Conservation (phyloP, 2,797 vertebrate genomes). For the Coilia nasus region DNA sequence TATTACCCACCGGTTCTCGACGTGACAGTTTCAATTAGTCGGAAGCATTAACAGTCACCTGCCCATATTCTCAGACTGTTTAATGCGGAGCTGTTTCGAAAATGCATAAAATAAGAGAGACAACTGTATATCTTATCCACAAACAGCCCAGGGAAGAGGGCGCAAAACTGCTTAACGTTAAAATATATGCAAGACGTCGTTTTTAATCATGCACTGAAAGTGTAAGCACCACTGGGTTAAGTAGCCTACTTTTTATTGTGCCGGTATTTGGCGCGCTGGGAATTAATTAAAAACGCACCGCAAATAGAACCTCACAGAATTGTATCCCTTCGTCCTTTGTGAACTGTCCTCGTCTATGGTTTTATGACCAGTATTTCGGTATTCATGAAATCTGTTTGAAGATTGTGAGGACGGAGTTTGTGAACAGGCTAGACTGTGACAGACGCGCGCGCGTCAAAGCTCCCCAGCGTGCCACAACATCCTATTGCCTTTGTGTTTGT, state of each 20-base stretch:
- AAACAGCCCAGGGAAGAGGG: background rate
- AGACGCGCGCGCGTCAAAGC: background rate
- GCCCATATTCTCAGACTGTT: background rate
- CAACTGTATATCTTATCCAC: background rate
- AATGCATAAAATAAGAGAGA: background rate
- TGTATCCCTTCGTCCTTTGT: background rate
- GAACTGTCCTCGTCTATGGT: background rate
- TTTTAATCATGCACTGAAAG: background rate
- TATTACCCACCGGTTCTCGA: background rate
- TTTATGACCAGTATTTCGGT: background rate
- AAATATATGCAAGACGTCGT: background rate
- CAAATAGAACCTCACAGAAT: background rate
- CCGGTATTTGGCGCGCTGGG: background rate
- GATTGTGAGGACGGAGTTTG: background rate
- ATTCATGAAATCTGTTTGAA: background rate
- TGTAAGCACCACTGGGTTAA: background rate
- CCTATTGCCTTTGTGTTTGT: background rate
- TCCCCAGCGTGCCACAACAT: background rate
- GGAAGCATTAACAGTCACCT: background rate
- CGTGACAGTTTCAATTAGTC: background rate
- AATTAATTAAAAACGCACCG: background rate
- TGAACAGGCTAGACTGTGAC: background rate
- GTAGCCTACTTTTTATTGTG: background rate
- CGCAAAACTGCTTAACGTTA: background rate
- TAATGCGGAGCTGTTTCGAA: background rate